Evolutionary conservation across 2,888 invertebrate genomes (phyloP).

Genomic region (Erebia ligea): DNA sequence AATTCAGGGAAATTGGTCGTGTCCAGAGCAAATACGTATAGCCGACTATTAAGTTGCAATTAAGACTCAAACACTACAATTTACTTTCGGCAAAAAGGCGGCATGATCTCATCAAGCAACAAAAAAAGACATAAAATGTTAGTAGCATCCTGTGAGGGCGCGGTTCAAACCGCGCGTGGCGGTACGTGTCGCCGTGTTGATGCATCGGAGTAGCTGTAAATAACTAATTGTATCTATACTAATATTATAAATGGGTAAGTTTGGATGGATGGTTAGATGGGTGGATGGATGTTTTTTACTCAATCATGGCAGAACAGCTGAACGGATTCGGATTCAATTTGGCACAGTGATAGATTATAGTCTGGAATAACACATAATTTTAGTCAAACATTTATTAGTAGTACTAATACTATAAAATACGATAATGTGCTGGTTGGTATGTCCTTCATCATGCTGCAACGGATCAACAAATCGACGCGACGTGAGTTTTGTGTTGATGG

Average conservation of each 20-base stretch:
- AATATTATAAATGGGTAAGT: not conserved
- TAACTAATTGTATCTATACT: not conserved
- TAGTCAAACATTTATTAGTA: too few species aligned
- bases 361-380: too few species aligned
- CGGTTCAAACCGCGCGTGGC: conserved; percentile 55
- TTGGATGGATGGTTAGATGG: too few species aligned
- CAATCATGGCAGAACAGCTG: too few species aligned
- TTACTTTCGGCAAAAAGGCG: conserved; percentile 16
- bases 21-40: not conserved
- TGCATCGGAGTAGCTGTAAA: not conserved
- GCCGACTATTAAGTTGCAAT: conserved; percentile 9
- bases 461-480: too few species aligned
- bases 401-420: too few species aligned
- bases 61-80: conserved; percentile 13
- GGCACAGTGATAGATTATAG: too few species aligned
- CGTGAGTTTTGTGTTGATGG: too few species aligned
- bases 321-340: too few species aligned
- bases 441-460: too few species aligned
- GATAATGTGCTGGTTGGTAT: too few species aligned
- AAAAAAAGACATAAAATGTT: conserved; percentile 37
- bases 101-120: conserved; percentile 40
- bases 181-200: conserved; percentile 25
- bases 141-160: conserved; percentile 49
- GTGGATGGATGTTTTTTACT: too few species aligned
- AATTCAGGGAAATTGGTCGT: not conserved